Base-by-base conservation (phyloP, 2,113 vertebrate genomes). In the Psilopogon haemacephalus region DNA sequence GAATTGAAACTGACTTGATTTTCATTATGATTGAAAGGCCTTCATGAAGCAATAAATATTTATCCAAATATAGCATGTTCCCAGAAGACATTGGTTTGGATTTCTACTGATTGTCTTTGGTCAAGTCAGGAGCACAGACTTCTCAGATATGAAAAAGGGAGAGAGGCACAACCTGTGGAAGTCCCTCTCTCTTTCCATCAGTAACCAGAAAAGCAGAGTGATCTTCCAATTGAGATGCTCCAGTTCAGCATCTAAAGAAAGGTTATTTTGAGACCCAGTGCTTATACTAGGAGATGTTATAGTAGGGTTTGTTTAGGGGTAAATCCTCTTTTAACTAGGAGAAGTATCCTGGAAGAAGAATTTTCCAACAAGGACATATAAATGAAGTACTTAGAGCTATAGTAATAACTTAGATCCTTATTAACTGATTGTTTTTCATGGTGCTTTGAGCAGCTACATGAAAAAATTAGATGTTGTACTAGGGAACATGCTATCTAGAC, bases 1-100 rank as follows among this genome's bases (percentile, higher is more conserved):
- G 78, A 74, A 77, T 35, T 60, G 85, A 75, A 75, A 63, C 17
- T 78, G 62, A 70, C 55, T 87, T 93, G 59, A 85, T 91, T 79
- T 86, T 88, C 50, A 26, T 80, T 76, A 88, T 35, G 63, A 88
- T 90, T 86, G 87, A 86, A 94, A 93, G 38, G 2, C 13, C 52
- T 93, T 91, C 70, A 64, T 75, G 28, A 90, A 93, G 71, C 37
- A 83, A 85, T 72, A 90, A 73, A 73, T 85, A 83, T 85, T 93
- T 87, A 44, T 72, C 40, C 38, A 91, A 84, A 84, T 81, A 37
- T 32, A 71, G 14, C 63, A 80, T 37, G 2, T 60, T 80, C 59
- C 54, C 78, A 63, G 73, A 76, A 75, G 63, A 83, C 2, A 5
- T 6, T 38, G 44, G 28, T 84, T 65, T 78, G 44, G 9, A 6